These are phyloP conservation scores for Octodonta nipae DNA, from an alignment of 2,888 invertebrate genomes.

Conservation along the genomic window DNA sequence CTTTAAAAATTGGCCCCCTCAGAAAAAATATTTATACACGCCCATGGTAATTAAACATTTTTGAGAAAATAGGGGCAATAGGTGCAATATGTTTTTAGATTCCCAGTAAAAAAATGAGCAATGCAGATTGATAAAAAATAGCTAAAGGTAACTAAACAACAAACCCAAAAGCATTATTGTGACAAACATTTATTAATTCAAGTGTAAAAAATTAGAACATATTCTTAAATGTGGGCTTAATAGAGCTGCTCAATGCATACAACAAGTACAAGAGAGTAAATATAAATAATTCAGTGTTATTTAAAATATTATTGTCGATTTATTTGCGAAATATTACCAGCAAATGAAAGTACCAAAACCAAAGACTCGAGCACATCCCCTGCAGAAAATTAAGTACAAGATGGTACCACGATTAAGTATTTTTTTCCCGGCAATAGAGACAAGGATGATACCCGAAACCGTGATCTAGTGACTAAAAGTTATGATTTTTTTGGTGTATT, in stretches of 20 bases:
- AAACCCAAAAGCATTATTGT: conserved; percentile 39
- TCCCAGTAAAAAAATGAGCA: conserved; percentile 20
- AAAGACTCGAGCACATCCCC: neutral
- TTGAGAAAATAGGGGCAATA: too few species aligned
- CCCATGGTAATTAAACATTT: too few species aligned
- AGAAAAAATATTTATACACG: too few species aligned
- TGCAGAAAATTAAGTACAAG: too few species aligned
- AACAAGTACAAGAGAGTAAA: conserved; percentile 20
- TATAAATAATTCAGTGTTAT: conserved; percentile 1
- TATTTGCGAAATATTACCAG: neutral
- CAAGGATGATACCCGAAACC: too few species aligned
- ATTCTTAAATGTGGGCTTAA: conserved; percentile 26
- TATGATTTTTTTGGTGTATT: too few species aligned
- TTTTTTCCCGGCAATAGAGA: too few species aligned
- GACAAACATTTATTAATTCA: conserved; percentile 38
- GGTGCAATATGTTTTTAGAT: too few species aligned
- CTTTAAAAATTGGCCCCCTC: too few species aligned
- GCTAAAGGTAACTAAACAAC: conserved; percentile 34
- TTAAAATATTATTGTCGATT: neutral
- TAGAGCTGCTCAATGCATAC: conserved; percentile 26
- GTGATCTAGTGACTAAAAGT: too few species aligned
- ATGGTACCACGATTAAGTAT: too few species aligned
- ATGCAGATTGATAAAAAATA: conserved; percentile 10
- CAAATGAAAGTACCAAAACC: conserved; percentile 2
- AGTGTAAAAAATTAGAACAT: conserved; percentile 35